phyloP scores from a whole-genome alignment of 2,113 vertebrate species.

The Rhea americana region DNA sequence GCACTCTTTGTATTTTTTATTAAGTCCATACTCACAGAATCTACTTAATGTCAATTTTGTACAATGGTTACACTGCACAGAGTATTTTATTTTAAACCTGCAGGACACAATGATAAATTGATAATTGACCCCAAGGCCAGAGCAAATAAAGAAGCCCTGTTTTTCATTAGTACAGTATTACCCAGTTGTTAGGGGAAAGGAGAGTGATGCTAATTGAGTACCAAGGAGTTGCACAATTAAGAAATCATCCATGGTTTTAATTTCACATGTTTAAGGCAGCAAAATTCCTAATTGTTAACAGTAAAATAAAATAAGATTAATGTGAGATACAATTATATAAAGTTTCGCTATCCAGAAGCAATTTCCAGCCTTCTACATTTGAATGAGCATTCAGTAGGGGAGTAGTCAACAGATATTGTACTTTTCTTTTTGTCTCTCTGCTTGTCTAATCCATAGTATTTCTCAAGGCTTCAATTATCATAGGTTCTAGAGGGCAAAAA shows the following conservation, averaged over 20 bases:
- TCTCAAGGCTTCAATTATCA: not conserved
- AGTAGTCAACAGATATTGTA: not conserved
- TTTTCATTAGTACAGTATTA: conserved; percentile 86
- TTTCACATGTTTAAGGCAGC: conserved; percentile 54
- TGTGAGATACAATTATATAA: conserved; percentile 31
- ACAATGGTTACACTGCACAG: conserved; percentile 77
- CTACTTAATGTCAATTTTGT: conserved; percentile 84
- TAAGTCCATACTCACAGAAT: conserved; percentile 84
- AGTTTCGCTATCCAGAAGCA: not conserved
- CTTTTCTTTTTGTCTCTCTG: not conserved
- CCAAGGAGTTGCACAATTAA: conserved; percentile 68
- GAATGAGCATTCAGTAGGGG: not conserved
- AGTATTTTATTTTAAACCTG: conserved; percentile 81
- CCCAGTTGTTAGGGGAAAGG: conserved; percentile 68
- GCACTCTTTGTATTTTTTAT: conserved; percentile 83
- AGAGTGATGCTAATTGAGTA: conserved; percentile 63
- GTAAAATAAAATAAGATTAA: conserved; percentile 64
- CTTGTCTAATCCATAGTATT: not conserved
- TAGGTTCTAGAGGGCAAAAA: not conserved
- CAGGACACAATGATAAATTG: conserved; percentile 88
- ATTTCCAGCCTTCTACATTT: not conserved
- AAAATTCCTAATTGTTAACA: conserved; percentile 52
- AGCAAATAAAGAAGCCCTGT: conserved; percentile 83
- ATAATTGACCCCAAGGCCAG: conserved; percentile 87
- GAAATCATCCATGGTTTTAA: conserved; percentile 64